Evolutionary conservation across 2,888 invertebrate genomes (phyloP).

Genomic region (Melolontha melolontha): DNA sequence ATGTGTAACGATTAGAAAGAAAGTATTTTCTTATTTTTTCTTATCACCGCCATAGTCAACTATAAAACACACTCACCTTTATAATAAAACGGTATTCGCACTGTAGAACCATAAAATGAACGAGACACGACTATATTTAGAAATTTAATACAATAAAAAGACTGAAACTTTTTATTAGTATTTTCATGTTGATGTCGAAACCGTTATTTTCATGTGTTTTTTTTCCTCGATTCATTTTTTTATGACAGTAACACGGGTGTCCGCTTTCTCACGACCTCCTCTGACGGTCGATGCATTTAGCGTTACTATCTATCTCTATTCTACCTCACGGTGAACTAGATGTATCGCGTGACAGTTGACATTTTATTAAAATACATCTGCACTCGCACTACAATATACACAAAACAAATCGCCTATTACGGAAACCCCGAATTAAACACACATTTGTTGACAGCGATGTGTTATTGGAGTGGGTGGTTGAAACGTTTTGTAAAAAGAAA

Average conservation of each 20-base stretch:
- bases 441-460: constrained; percentile 24
- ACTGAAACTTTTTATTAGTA: constrained; percentile 33
- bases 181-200: constrained; percentile 28
- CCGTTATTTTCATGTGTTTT: constrained; percentile 20
- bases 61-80: not conserved
- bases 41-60: too few species aligned
- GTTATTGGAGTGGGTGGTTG: constrained; percentile 6
- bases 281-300: constrained; percentile 24
- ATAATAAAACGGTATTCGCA: not conserved
- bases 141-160: constrained; percentile 33
- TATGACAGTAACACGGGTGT: constrained; percentile 28
- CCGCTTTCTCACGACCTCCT: constrained; percentile 39
- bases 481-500: too few species aligned
- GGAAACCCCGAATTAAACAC: constrained; percentile 44
- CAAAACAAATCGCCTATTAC: constrained; percentile 46
- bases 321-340: too few species aligned
- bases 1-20: too few species aligned
- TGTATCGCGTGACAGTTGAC: constrained; percentile 42
- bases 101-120: constrained; percentile 8
- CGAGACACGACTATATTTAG: constrained; percentile 31
- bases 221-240: constrained; percentile 12
- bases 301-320: not conserved
- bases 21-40: too few species aligned
- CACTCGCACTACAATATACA: constrained; percentile 31
- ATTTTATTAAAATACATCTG: constrained; percentile 42